Evolutionary conservation across 1,140 invertebrate genomes (phyloP).

Genomic region (Trigoniulus corallinus): DNA sequence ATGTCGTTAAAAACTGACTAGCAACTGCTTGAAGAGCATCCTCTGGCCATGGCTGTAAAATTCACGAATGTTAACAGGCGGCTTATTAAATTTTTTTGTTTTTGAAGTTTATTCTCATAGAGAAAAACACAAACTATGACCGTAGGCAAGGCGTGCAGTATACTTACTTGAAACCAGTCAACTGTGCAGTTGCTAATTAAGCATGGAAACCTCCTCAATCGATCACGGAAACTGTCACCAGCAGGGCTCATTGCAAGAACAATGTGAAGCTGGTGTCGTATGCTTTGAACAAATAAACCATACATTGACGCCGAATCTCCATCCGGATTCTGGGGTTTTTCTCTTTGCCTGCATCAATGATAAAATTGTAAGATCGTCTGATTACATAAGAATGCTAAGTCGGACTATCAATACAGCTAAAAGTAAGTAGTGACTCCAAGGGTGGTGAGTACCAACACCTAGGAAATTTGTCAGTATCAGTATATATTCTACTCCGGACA

Average conservation of each 20-base stretch:
- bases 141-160: too few species aligned
- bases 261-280: constrained; percentile 82
- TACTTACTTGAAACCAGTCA: constrained; percentile 85
- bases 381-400: too few species aligned
- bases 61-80: constrained; percentile 6
- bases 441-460: too few species aligned
- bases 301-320: constrained; percentile 78
- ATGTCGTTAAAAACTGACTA: constrained; percentile 63
- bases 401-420: too few species aligned
- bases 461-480: too few species aligned
- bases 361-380: too few species aligned
- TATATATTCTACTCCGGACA: too few species aligned
- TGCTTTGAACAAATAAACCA: constrained; percentile 77
- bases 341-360: constrained; percentile 23
- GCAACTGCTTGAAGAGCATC: constrained; percentile 85
- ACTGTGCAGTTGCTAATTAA: constrained; percentile 94
- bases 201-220: constrained; percentile 82
- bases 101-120: not conserved
- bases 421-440: too few species aligned
- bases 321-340: constrained; percentile 49
- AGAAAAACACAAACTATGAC: not conserved
- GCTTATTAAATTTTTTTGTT: not conserved
- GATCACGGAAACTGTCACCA: constrained; percentile 57
- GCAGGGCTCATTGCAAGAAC: constrained; percentile 86
- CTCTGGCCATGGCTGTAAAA: constrained; percentile 63